Percentiles rank a stretch among this genome's conserved stretches.
phyloP scores from a whole-genome alignment of 2,888 invertebrate genomes.

The Hydrotaea cyrtoneurina region DNA sequence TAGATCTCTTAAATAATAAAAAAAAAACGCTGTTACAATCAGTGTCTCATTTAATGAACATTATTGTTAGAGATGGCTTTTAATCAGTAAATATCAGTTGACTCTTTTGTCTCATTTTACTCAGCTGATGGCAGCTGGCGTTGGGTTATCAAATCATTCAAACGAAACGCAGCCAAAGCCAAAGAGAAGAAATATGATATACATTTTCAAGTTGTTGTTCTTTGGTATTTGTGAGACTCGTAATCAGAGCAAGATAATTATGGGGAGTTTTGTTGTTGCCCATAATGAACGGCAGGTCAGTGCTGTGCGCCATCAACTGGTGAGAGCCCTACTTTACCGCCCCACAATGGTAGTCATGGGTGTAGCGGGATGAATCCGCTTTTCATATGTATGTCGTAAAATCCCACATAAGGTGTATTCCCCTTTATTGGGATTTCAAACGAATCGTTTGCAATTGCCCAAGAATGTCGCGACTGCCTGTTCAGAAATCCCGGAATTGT shows the following conservation, averaged over 20 bases:
- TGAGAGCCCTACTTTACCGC: too few species aligned
- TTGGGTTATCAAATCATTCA: not conserved
- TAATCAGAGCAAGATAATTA: not conserved
- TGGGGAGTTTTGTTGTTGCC: not conserved
- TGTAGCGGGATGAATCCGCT: too few species aligned
- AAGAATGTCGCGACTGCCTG: too few species aligned
- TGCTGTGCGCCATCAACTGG: not conserved
- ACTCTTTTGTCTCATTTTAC: conserved; percentile 9
- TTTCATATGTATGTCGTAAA: too few species aligned
- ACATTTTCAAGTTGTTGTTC: not conserved
- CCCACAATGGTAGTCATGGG: too few species aligned
- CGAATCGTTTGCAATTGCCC: too few species aligned
- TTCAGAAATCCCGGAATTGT: too few species aligned
- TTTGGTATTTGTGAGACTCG: not conserved
- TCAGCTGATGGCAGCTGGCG: not conserved
- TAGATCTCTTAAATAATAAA: conserved; percentile 15
- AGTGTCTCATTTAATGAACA: not conserved
- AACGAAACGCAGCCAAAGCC: not conserved
- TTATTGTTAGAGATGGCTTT: not conserved
- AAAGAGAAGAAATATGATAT: conserved; percentile 9
- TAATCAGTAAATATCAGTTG: not conserved
- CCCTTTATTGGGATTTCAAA: too few species aligned
- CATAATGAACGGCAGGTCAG: conserved; percentile 2
- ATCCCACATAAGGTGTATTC: too few species aligned
- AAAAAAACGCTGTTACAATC: too few species aligned